These are phyloP conservation scores for Halocynthia roretzi DNA, from an alignment of 23 tunicate genomes.

Conservation along the genomic window DNA sequence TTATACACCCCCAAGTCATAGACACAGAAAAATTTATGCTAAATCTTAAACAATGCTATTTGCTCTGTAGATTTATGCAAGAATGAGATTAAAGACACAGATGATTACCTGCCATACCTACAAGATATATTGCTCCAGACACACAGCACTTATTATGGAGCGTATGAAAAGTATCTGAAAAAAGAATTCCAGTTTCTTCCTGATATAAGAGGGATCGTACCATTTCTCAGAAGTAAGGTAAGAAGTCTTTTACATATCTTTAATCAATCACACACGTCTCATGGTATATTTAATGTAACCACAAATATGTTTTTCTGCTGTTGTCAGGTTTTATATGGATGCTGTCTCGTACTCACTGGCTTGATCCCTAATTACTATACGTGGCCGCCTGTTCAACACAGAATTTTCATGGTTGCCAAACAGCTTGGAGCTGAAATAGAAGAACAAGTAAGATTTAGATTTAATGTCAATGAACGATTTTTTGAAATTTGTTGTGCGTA, in stretches of 20 bases:
- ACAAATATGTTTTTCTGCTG: background rate
- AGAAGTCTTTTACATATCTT: background rate
- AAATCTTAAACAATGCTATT: too few relatives aligned
- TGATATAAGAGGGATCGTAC: conserved; percentile 69
- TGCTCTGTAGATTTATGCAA: too few relatives aligned
- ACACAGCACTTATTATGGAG: conserved; percentile 76
- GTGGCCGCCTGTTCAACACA: conserved; percentile 37
- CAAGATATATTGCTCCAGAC: conserved; percentile 37
- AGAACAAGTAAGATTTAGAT: conserved; percentile 19
- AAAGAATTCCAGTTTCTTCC: conserved; percentile 50
- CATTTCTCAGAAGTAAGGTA: conserved; percentile 78
- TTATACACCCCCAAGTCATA: too few relatives aligned
- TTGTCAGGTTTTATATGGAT: conserved; percentile 61
- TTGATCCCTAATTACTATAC: conserved; percentile 58
- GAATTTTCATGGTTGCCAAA: conserved; percentile 36
- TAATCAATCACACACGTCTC: too few relatives aligned
- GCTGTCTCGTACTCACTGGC: conserved; percentile 60
- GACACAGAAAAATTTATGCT: too few relatives aligned
- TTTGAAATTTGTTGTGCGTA: too few relatives aligned
- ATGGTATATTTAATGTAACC: too few relatives aligned
- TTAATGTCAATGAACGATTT: too few relatives aligned
- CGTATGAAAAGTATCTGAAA: conserved; percentile 48
- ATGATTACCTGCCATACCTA: conserved; percentile 57
- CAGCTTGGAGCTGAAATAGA: conserved; percentile 70
- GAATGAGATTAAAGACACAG: conserved; percentile 21